Evolutionary conservation across 2,113 vertebrate genomes (phyloP).

Genomic region (Austrofundulus limnaeus): DNA sequence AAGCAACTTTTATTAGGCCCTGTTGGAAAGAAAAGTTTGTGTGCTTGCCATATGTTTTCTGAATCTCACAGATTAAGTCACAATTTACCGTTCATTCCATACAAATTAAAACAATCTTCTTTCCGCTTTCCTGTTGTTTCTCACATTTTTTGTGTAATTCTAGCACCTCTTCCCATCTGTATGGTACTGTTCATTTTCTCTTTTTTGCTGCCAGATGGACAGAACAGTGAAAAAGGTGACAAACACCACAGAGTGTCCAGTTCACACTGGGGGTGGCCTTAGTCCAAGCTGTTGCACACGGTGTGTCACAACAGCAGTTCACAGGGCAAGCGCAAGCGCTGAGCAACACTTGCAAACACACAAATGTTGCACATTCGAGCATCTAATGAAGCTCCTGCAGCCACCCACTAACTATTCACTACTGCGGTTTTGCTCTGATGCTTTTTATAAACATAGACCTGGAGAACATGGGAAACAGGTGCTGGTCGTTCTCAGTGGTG

Average conservation of each 20-base stretch:
- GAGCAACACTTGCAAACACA: conserved; percentile 2
- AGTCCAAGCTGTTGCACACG: conserved; percentile 44
- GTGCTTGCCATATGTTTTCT: conserved; percentile 39
- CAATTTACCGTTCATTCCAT: conserved; percentile 16
- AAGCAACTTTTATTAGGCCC: background rate
- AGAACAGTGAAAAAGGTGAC: conserved; percentile 22
- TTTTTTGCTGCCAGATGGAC: conserved; percentile 38
- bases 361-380: conserved; percentile 8
- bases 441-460: conserved; percentile 61
- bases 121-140: background rate
- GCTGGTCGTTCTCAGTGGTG: conserved; percentile 26
- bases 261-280: conserved; percentile 47
- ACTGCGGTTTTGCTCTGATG: conserved; percentile 45
- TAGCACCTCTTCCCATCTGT: conserved; percentile 23
- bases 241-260: conserved; percentile 35
- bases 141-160: background rate
- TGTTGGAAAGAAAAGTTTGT: conserved; percentile 30
- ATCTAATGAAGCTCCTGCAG: conserved; percentile 43
- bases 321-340: conserved; percentile 19
- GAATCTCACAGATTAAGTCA: conserved; percentile 19
- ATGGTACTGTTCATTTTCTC: conserved; percentile 6
- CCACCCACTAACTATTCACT: conserved; percentile 48
- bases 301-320: conserved; percentile 41
- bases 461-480: conserved; percentile 58
- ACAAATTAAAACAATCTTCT: conserved; percentile 16